Conservation (phyloP, 2,888 invertebrate species). For the Strigamia transsilvanica region DNA sequence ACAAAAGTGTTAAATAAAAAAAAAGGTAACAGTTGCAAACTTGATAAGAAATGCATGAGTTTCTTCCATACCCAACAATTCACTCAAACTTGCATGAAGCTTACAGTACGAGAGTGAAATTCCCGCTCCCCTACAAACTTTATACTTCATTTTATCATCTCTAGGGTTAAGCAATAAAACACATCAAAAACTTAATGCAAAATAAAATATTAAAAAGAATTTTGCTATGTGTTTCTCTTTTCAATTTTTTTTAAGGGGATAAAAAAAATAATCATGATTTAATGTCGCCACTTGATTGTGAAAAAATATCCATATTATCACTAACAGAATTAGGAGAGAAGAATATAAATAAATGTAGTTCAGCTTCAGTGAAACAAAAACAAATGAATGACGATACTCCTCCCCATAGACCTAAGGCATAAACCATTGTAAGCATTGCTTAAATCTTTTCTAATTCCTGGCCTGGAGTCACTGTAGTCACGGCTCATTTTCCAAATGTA, state of each 20-base stretch:
- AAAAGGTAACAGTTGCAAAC: not conserved
- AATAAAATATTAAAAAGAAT: not conserved
- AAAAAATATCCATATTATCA: no score
- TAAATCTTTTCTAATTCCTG: no score
- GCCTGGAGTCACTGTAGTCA: no score
- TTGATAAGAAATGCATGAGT: slow-evolving; percentile 30
- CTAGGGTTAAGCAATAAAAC: not conserved
- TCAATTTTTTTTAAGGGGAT: not conserved
- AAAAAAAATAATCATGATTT: not conserved
- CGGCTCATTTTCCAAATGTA: no score
- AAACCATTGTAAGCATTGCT: no score
- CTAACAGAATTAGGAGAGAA: no score
- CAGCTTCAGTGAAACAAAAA: no score
- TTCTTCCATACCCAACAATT: slow-evolving; percentile 21
- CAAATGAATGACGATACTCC: no score
- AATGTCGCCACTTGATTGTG: no score
- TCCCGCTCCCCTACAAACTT: not conserved
- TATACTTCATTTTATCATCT: slow-evolving; percentile 30
- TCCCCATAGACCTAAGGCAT: no score
- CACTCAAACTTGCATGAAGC: slow-evolving; percentile 30
- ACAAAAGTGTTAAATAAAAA: not conserved
- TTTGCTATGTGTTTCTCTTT: not conserved
- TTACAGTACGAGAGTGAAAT: not conserved
- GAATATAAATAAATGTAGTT: no score
- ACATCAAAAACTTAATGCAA: slow-evolving; percentile 11